These are phyloP conservation scores for Trissolcus brochymenae DNA, from an alignment of 2,888 invertebrate species.

Conservation along the genomic window DNA sequence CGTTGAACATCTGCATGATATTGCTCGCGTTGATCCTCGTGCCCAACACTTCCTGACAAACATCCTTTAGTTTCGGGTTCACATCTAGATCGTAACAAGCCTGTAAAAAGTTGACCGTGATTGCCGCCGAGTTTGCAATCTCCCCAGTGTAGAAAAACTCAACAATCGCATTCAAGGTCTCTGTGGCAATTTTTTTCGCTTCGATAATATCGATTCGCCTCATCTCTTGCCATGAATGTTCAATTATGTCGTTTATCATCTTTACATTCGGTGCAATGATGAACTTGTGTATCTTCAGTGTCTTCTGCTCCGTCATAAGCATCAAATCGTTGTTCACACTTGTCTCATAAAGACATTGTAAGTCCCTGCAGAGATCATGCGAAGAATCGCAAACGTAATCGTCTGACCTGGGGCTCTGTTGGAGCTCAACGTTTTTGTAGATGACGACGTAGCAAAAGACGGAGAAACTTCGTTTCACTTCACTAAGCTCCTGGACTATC, in stretches of 20 bases:
- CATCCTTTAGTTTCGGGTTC: slow-evolving; percentile 3
- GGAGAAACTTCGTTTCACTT: too few relatives aligned
- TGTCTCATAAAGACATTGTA: slow-evolving; percentile 6
- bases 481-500: too few relatives aligned
- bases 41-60: slow-evolving; percentile 13
- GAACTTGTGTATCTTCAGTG: slow-evolving; percentile 14
- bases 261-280: slow-evolving; percentile 5
- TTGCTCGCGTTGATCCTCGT: slow-evolving; percentile 8
- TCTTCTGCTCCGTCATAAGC: background rate
- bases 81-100: background rate
- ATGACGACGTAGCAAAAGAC: too few relatives aligned
- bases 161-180: slow-evolving; percentile 9
- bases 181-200: background rate
- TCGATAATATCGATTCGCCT: background rate
- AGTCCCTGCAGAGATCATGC: slow-evolving; percentile 4
- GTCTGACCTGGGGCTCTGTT: too few relatives aligned
- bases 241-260: too few relatives aligned
- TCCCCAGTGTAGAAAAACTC: slow-evolving; percentile 25
- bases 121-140: slow-evolving; percentile 8
- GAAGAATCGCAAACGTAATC: too few relatives aligned
- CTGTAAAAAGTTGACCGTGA: background rate
- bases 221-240: too few relatives aligned
- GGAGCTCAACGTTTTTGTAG: too few relatives aligned
- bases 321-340: slow-evolving; percentile 7
- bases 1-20: slow-evolving; percentile 10